Evolutionary conservation across 2,113 vertebrate species (phyloP).

Genomic region (Ovis aries): DNA sequence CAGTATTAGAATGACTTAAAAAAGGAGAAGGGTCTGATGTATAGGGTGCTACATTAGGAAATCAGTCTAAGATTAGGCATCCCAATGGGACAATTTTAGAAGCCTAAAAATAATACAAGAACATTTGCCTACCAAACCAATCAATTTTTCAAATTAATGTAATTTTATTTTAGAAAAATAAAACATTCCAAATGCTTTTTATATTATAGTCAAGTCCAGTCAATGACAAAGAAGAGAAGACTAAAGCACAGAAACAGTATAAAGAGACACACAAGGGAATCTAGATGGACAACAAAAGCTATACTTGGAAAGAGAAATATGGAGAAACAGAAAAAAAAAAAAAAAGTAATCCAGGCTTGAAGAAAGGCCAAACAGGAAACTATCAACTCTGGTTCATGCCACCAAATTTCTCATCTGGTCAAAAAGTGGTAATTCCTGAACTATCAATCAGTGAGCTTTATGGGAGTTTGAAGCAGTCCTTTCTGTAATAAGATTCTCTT

Average conservation of each 20-base stretch:
- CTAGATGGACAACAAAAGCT: background rate
- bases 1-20: background rate
- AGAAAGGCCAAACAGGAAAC: background rate
- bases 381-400: background rate
- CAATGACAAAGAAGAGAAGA: background rate
- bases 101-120: background rate
- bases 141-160: background rate
- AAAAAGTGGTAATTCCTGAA: background rate
- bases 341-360: background rate
- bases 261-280: background rate
- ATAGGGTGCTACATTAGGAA: background rate
- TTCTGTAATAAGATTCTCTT: background rate
- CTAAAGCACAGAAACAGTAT: background rate
- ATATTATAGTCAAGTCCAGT: background rate
- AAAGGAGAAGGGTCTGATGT: background rate
- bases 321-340: background rate
- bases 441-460: background rate
- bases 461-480: background rate
- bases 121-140: background rate
- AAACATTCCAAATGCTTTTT: background rate
- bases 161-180: conserved; percentile 11
- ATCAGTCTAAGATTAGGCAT: background rate
- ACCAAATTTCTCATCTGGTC: background rate
- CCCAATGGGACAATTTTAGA: background rate
- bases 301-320: background rate